phyloP scores from a whole-genome alignment of 1,140 invertebrate genomes.

The Agrypnia vestita region DNA sequence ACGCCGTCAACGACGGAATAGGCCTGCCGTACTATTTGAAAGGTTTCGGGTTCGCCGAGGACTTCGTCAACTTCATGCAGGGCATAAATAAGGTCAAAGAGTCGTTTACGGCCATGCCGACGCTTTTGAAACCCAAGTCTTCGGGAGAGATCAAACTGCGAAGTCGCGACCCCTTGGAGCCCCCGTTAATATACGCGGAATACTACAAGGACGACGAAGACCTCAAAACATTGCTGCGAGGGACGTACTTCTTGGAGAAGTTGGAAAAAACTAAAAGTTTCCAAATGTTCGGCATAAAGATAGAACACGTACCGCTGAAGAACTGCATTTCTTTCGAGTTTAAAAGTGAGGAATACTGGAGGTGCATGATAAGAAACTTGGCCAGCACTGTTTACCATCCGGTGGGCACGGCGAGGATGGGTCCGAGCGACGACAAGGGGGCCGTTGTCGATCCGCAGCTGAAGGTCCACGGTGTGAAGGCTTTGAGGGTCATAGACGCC shows the following conservation, averaged over 20 bases:
- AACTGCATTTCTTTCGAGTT: conserved; percentile 68
- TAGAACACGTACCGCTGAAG: conserved; percentile 68
- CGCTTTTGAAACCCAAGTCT: conserved; percentile 73
- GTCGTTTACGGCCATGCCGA: conserved; percentile 69
- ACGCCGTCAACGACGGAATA: conserved; percentile 62
- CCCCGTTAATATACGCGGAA: conserved; percentile 87
- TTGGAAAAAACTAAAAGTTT: conserved; percentile 73
- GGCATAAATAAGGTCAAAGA: conserved; percentile 68
- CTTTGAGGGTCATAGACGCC: conserved; percentile 84
- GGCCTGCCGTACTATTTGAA: conserved; percentile 62
- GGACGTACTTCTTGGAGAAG: conserved; percentile 73
- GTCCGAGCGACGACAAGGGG: conserved; percentile 74
- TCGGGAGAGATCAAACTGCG: conserved; percentile 67
- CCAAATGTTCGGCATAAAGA: conserved; percentile 67
- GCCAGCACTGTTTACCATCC: conserved; percentile 81
- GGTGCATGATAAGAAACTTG: conserved; percentile 77
- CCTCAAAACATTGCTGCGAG: conserved; percentile 81
- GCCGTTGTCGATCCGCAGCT: conserved; percentile 81
- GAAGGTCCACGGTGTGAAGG: conserved; percentile 77
- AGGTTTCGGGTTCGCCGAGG: conserved; percentile 68
- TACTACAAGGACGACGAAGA: conserved; percentile 86
- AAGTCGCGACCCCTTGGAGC: conserved; percentile 64
- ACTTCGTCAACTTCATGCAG: conserved; percentile 66
- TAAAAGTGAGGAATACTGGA: conserved; percentile 77
- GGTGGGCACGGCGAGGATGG: conserved; percentile 86